A percentile compares a stretch with the other conserved stretches of the same genome.
phyloP scores from a whole-genome alignment of 2,888 invertebrate genomes.

The Philaethria dido region DNA sequence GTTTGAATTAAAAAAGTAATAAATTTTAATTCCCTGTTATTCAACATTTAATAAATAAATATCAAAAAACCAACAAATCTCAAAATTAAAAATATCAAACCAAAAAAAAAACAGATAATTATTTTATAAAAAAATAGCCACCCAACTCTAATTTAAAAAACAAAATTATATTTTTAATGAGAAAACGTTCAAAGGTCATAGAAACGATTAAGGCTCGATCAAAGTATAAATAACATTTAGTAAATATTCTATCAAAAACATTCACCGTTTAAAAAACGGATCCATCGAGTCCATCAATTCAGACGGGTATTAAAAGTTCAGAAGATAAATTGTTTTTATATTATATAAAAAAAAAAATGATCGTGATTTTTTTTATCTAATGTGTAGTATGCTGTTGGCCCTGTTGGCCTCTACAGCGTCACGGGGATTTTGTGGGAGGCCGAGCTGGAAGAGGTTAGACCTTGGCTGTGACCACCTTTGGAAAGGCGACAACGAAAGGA shows the following conservation, averaged over 20 bases:
- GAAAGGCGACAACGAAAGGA: too few species aligned
- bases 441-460: too few species aligned
- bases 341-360: constrained; percentile 4
- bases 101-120: too few species aligned
- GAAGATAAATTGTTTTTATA: constrained; percentile 9
- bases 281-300: constrained; percentile 24
- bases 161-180: constrained; percentile 5
- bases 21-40: too few species aligned
- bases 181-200: constrained; percentile 5
- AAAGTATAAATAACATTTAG: constrained; percentile 15
- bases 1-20: too few species aligned
- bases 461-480: too few species aligned
- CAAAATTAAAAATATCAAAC: too few species aligned
- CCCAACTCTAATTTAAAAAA: background rate
- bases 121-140: background rate
- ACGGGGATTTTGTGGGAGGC: too few species aligned
- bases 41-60: too few species aligned
- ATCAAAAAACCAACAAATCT: too few species aligned
- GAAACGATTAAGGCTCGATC: constrained; percentile 9
- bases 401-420: too few species aligned
- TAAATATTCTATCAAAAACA: constrained; percentile 17
- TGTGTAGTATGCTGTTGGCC: too few species aligned
- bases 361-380: background rate
- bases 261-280: constrained; percentile 15
- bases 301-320: constrained; percentile 20